Evolutionary conservation across 2,888 invertebrate species (phyloP), one percentile per base, ranked within the genome.

Genomic region (Drosophila barbarae): DNA sequence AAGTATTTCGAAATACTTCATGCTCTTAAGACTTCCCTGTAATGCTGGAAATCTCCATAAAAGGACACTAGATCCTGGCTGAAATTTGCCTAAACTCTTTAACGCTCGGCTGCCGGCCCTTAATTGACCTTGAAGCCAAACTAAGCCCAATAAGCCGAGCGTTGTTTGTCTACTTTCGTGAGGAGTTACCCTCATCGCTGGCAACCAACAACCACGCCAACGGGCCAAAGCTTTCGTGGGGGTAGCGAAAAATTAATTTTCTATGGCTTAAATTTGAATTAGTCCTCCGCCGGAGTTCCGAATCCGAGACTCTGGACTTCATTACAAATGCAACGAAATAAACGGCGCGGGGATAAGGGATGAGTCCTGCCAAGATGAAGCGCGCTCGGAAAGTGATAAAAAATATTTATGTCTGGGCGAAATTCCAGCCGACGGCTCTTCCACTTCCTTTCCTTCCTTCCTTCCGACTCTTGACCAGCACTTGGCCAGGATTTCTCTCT

Each of bases 321-420:
- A 67, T 73, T 76, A 65, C 49, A 65, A 72, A 76, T 73, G 73
- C 58, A 74, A 65, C 68, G 65, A 70, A 66, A 52, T 51, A 49
- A 50, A 41, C 34, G 39, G 34, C 12, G 52, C 4, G 1, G 23
- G 54, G 10, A 28, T 32, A 61, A 36, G 26, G 41, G 8, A n/a
- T 13, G 41, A 13, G 28, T 10, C 42, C n/a, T 15, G 34, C n/a
- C 26, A 42, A 54, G 49, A 57, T 41, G 36, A 18, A 52, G 59
- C 30, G 59, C 30, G 38, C 21, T 65, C 65, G 73, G 61, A 74
- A 74, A 80, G 86, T 80, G 77, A 77, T 78, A 80, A 85, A 85
- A 84, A 86, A 64, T 83, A 84, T 84, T 86, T 84, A 84, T 86
- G 80, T 75, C 72, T 59, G 72, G 54, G 53, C 74, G 50, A 76